Evolutionary conservation across 2,888 invertebrate species (phyloP), one percentile per base, ranked within the genome.

Genomic region (Rhingia rostrata): DNA sequence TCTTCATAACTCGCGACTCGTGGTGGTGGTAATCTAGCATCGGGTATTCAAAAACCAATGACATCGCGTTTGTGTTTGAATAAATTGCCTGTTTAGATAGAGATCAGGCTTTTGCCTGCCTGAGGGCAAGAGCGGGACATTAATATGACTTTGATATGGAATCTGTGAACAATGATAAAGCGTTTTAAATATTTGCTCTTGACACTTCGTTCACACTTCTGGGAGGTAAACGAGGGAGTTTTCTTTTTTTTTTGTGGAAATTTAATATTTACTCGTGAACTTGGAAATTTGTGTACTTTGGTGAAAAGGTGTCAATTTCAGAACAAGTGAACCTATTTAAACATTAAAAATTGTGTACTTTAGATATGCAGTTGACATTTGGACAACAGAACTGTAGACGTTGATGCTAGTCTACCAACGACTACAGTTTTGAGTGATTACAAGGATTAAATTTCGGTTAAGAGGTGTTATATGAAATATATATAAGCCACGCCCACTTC

Each of bases 21-120:
- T 4, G 22, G 60, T 14, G 32, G 22, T 54, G 22, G 60, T 75
- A 58, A 81, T 81, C 80, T 60, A 5, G 32, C 63, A 69, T 74
- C 74, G 81, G 51, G 22, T 45, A 64, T 75, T 75, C 69, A 70
- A 54, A 66, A 72, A 54, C 77, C 53, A 66, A 64, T 72, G 58
- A 64, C 70, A 64, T 66, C n/a, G 60, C 45, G 41, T 45, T 81
- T 70, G 75, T 81, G 64, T 82, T 82, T 70, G 43, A 37, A 77
- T 82, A 72, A 77, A 81, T 81, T 53, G 64, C 64, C 35, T 53
- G 64, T 54, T 72, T 49, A 61, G 77, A 82, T 77, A 60, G 60
- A 22, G 32, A 75, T 70, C 60, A 45, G 12, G 22, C 22, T 22
- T 1, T 2, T 22, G 22, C 22, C 53, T 56, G 69, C 61, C 61